A percentile compares a stretch with the other conserved stretches of the same genome.
Evolutionary conservation across 2,888 invertebrate genomes (phyloP).

Genomic region (Spilosoma lubricipeda): DNA sequence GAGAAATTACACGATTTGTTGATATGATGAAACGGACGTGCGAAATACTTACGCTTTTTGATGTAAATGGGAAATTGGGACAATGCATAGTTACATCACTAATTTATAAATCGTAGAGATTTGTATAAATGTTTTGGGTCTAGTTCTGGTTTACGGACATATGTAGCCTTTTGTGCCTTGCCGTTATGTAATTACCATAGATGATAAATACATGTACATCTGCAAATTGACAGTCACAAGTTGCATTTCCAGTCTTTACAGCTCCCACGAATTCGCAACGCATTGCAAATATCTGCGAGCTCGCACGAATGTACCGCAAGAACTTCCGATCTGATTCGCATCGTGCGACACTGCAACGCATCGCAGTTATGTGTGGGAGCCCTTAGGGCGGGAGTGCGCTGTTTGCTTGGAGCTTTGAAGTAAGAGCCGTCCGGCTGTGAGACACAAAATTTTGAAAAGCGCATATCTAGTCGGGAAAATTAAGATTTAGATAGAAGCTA

Average conservation of each 20-base stretch:
- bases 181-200: not conserved
- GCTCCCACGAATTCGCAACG: too few relatives aligned
- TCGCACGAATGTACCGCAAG: too few relatives aligned
- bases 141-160: not conserved
- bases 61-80: not conserved
- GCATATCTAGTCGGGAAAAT: too few relatives aligned
- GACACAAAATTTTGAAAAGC: too few relatives aligned
- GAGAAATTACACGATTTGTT: slow-evolving; percentile 1
- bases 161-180: not conserved
- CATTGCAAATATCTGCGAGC: too few relatives aligned
- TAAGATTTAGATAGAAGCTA: too few relatives aligned
- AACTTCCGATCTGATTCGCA: too few relatives aligned
- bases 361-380: too few relatives aligned
- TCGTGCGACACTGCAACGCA: too few relatives aligned
- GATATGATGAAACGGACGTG: not conserved
- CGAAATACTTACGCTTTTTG: not conserved
- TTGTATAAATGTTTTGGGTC: not conserved
- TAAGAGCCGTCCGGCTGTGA: too few relatives aligned
- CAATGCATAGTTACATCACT: not conserved
- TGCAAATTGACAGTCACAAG: not conserved
- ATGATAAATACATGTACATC: not conserved
- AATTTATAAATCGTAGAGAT: not conserved
- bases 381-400: not conserved
- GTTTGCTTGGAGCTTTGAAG: too few relatives aligned
- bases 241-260: not conserved